Conservation (phyloP, 2,797 vertebrate species). For the Acanthiza pusilla region DNA sequence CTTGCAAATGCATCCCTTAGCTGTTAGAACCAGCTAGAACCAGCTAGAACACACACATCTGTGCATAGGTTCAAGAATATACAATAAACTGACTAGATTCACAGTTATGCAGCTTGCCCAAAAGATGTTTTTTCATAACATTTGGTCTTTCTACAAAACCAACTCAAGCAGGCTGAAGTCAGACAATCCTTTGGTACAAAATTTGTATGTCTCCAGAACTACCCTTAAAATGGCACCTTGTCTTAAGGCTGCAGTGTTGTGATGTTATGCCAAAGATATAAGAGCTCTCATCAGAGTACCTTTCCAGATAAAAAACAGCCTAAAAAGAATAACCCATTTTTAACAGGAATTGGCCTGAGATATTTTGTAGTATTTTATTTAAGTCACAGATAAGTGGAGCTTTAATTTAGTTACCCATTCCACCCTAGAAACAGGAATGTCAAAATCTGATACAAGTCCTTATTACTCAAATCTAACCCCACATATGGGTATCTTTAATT, state of each 20-base stretch:
- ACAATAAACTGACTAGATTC: neutral
- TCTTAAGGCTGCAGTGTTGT: neutral
- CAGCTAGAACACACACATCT: too few species aligned
- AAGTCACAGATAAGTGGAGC: neutral
- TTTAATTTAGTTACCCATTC: neutral
- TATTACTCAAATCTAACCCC: neutral
- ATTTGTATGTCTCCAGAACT: neutral
- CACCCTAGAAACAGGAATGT: neutral
- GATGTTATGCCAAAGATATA: neutral
- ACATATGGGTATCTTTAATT: neutral
- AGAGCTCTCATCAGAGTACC: neutral
- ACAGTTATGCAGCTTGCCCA: neutral
- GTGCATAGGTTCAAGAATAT: neutral
- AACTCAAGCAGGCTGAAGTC: neutral
- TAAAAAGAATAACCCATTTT: neutral
- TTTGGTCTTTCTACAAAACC: neutral
- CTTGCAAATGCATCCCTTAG: neutral
- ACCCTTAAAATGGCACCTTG: neutral
- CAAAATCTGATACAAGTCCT: neutral
- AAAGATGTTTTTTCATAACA: neutral
- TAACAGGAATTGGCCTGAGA: neutral
- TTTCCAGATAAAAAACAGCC: neutral
- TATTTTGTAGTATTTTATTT: neutral
- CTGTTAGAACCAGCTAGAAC: neutral
- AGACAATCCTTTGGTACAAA: neutral